These are phyloP conservation scores for Nudaria mundana DNA, from an alignment of 2,888 invertebrate species.

Conservation along the genomic window DNA sequence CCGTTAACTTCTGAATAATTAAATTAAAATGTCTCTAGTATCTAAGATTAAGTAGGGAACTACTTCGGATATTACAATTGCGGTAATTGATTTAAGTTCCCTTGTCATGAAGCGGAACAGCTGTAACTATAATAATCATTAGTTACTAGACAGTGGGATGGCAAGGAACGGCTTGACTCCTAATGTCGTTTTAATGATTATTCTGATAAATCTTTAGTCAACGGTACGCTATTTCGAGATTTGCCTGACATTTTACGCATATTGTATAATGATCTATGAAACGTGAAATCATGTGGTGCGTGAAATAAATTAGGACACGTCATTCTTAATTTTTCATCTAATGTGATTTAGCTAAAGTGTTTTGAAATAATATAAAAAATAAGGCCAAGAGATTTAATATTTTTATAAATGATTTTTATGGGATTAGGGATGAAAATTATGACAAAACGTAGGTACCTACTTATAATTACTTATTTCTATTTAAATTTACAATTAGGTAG, in stretches of 20 bases:
- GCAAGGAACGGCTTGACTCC: constrained; percentile 11
- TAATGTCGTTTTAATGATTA: constrained; percentile 32
- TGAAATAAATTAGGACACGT: constrained; percentile 10
- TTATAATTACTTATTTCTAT: too few relatives aligned
- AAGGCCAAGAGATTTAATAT: too few relatives aligned
- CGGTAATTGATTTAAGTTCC: background rate
- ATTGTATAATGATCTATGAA: constrained; percentile 16
- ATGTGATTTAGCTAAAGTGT: too few relatives aligned
- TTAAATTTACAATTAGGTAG: too few relatives aligned
- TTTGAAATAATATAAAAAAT: too few relatives aligned
- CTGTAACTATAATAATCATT: constrained; percentile 12
- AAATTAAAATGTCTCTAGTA: background rate
- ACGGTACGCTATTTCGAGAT: constrained; percentile 13
- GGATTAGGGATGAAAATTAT: too few relatives aligned
- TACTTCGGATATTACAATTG: constrained; percentile 7
- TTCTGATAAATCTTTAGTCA: constrained; percentile 23
- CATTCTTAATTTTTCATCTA: too few relatives aligned
- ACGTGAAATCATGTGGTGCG: constrained; percentile 12
- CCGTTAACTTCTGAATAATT: too few relatives aligned
- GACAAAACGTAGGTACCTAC: too few relatives aligned
- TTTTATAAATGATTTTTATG: too few relatives aligned
- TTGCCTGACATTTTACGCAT: constrained; percentile 5
- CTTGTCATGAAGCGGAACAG: constrained; percentile 17
- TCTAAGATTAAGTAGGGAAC: too few relatives aligned
- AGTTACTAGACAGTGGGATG: constrained; percentile 13